phyloP scores from a whole-genome alignment of 2,113 vertebrate species.

The Clarias gariepinus region DNA sequence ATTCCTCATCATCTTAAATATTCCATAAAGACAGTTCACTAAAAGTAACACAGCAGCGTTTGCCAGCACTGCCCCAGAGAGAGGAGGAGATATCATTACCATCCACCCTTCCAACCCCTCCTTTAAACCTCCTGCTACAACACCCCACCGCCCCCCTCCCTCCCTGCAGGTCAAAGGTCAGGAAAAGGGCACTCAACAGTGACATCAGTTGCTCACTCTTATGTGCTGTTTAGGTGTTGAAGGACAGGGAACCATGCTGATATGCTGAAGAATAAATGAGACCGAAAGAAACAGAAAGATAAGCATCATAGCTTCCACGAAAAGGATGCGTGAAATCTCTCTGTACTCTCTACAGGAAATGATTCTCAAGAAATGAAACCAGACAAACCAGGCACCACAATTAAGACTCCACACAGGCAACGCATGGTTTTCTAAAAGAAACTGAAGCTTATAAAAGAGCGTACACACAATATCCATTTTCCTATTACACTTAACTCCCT shows the following conservation, averaged over 20 bases:
- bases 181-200: slow-evolving; percentile 17
- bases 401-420: slow-evolving; percentile 50
- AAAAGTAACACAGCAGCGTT: slow-evolving; percentile 22
- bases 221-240: not conserved
- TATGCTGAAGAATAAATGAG: not conserved
- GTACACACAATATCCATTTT: slow-evolving; percentile 36
- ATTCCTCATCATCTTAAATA: slow-evolving; percentile 33
- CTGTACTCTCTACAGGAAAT: slow-evolving; percentile 32
- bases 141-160: too few species aligned
- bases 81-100: slow-evolving; percentile 22
- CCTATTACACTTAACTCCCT: slow-evolving; percentile 33
- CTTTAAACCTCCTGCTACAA: not conserved
- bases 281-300: slow-evolving; percentile 13
- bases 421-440: slow-evolving; percentile 38
- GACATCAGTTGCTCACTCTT: not conserved
- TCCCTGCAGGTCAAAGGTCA: slow-evolving; percentile 31
- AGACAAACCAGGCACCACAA: slow-evolving; percentile 21
- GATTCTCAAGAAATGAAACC: slow-evolving; percentile 40
- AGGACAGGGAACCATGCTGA: not conserved
- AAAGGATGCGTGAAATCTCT: slow-evolving; percentile 35
- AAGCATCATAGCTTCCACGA: slow-evolving; percentile 37
- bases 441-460: slow-evolving; percentile 41
- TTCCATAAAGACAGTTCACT: slow-evolving; percentile 15
- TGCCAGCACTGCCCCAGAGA: slow-evolving; percentile 34
- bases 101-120: not conserved